Conservation (phyloP, 1,140 invertebrate species). For the Paraescarpia echinospica region DNA sequence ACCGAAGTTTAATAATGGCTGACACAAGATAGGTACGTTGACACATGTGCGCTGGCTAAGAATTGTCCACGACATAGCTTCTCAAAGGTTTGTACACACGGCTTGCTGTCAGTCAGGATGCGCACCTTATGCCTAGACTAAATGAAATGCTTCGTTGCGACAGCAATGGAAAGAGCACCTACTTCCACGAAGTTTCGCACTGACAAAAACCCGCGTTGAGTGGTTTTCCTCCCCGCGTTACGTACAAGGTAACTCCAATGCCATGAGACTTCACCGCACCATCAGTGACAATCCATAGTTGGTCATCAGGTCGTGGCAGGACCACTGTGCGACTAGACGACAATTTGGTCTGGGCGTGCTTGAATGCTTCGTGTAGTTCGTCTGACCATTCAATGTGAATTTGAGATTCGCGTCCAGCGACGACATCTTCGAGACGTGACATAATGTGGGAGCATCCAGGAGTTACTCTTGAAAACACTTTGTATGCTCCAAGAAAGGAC, state of each 20-base stretch:
- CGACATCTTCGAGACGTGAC: background rate
- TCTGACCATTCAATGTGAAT: slow-evolving; percentile 35
- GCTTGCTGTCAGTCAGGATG: slow-evolving; percentile 36
- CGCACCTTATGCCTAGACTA: slow-evolving; percentile 28
- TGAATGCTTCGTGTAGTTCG: slow-evolving; percentile 22
- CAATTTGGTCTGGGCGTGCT: background rate
- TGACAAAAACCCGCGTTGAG: slow-evolving; percentile 32
- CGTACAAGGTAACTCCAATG: slow-evolving; percentile 34
- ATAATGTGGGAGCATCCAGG: background rate
- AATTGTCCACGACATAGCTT: slow-evolving; percentile 37
- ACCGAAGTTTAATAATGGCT: slow-evolving; percentile 32
- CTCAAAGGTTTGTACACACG: slow-evolving; percentile 35
- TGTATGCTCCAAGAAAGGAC: background rate
- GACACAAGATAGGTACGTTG: slow-evolving; percentile 26
- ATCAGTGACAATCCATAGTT: slow-evolving; percentile 27
- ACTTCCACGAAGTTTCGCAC: slow-evolving; percentile 31
- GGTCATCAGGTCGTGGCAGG: background rate
- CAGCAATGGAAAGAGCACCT: slow-evolving; percentile 33
- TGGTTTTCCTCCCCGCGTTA: slow-evolving; percentile 21
- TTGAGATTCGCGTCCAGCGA: slow-evolving; percentile 27
- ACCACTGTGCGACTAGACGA: background rate
- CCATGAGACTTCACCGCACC: slow-evolving; percentile 25
- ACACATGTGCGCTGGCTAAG: slow-evolving; percentile 22
- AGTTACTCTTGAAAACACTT: background rate
- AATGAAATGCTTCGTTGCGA: slow-evolving; percentile 34